phyloP scores from a whole-genome alignment of 2,797 vertebrate genomes.

The Pantherophis vulpinus region DNA sequence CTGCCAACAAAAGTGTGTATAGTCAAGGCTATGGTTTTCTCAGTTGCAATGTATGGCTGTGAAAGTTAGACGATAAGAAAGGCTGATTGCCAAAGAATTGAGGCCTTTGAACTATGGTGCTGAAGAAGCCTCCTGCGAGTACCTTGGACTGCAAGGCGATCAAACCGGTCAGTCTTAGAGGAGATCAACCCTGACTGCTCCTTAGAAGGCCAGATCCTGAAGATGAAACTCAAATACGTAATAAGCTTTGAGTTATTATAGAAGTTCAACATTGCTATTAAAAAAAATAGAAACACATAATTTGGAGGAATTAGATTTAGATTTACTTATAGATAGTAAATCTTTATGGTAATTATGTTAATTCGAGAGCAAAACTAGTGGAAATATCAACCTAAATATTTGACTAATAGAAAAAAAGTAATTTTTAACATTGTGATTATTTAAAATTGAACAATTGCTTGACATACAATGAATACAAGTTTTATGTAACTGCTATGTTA shows the following conservation, averaged over 20 bases:
- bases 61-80: too few relatives aligned
- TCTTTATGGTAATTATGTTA: neutral
- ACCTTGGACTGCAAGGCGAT: too few relatives aligned
- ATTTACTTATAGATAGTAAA: neutral
- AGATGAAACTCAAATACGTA: neutral
- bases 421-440: neutral
- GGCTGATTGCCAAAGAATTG: too few relatives aligned
- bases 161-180: too few relatives aligned
- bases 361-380: neutral
- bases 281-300: slow-evolving; percentile 55
- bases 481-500: neutral
- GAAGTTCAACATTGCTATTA: slow-evolving; percentile 58
- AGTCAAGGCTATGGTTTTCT: too few relatives aligned
- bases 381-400: neutral
- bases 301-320: slow-evolving; percentile 53
- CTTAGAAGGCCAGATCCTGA: too few relatives aligned
- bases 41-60: too few relatives aligned
- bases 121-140: too few relatives aligned
- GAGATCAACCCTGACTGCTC: too few relatives aligned
- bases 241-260: slow-evolving; percentile 57
- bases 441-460: neutral
- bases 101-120: too few relatives aligned
- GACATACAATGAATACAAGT: neutral
- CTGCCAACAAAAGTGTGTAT: too few relatives aligned
- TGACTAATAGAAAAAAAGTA: neutral